Percentiles rank a stretch among this genome's conserved stretches.
These are phyloP conservation scores for Anneissia japonica DNA, from an alignment of 35 echinoderm and acorn worm species.

Conservation along the genomic window DNA sequence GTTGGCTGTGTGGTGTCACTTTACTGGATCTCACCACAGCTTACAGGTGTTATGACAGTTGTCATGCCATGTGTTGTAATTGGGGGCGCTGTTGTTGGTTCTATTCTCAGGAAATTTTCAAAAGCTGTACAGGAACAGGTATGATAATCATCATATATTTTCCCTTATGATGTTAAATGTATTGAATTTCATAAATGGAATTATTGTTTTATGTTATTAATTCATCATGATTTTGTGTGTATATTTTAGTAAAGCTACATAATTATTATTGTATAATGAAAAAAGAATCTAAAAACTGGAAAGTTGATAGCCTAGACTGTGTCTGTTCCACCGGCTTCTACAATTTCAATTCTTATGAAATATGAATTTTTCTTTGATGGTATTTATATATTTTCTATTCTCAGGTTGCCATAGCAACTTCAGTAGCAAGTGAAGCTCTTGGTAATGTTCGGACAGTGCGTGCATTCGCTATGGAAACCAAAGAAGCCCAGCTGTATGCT, in stretches of 20 bases:
- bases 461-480: slow-evolving; percentile 89
- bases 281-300: too few species aligned
- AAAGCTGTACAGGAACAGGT: slow-evolving; percentile 81
- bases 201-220: too few species aligned
- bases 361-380: neutral
- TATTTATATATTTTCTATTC: neutral
- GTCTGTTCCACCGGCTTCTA: too few species aligned
- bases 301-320: too few species aligned
- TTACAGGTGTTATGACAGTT: slow-evolving; percentile 62
- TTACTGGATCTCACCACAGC: slow-evolving; percentile 73
- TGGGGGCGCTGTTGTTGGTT: slow-evolving; percentile 49
- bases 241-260: too few species aligned
- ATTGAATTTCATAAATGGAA: too few species aligned
- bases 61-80: slow-evolving; percentile 74
- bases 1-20: slow-evolving; percentile 73
- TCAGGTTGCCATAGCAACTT: slow-evolving; percentile 67
- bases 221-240: too few species aligned
- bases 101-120: slow-evolving; percentile 57
- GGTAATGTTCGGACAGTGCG: slow-evolving; percentile 87
- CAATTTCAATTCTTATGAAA: neutral
- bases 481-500: slow-evolving; percentile 62
- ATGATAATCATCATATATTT: neutral
- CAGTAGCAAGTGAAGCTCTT: slow-evolving; percentile 88
- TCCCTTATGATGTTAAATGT: neutral
- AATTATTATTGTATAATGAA: too few species aligned